Conservation (phyloP, 2,113 vertebrate species). For the Nesoenas mayeri region DNA sequence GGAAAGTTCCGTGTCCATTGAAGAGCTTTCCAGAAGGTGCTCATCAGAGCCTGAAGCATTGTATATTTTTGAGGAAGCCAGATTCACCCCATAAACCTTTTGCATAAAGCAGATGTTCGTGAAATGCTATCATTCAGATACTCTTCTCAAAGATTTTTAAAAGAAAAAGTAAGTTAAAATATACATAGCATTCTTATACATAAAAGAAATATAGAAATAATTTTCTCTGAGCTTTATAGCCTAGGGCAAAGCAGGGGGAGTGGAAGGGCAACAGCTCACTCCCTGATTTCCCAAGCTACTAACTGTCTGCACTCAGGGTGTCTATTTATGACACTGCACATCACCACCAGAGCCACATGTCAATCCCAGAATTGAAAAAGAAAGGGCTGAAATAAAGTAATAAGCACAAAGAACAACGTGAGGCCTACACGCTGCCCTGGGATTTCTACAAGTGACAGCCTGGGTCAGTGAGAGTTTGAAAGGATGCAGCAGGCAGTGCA, state of each 20-base stretch:
- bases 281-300: background rate
- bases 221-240: background rate
- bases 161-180: background rate
- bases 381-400: slow-evolving; percentile 34
- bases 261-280: background rate
- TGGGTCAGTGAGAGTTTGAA: background rate
- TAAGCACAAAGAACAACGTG: background rate
- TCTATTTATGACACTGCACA: slow-evolving; percentile 6
- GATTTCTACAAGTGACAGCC: slow-evolving; percentile 18
- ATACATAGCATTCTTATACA: background rate
- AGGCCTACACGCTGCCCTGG: background rate
- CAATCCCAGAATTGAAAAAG: slow-evolving; percentile 25
- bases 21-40: background rate
- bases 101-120: background rate
- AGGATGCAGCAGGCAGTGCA: background rate
- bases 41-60: background rate
- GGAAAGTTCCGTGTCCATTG: background rate
- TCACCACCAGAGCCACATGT: background rate
- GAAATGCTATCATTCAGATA: background rate
- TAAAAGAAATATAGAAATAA: background rate
- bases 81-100: background rate
- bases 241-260: background rate
- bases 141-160: background rate
- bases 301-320: background rate
- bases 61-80: background rate